Conservation (phyloP, 2,113 vertebrate genomes). For the Arvicanthis niloticus region DNA sequence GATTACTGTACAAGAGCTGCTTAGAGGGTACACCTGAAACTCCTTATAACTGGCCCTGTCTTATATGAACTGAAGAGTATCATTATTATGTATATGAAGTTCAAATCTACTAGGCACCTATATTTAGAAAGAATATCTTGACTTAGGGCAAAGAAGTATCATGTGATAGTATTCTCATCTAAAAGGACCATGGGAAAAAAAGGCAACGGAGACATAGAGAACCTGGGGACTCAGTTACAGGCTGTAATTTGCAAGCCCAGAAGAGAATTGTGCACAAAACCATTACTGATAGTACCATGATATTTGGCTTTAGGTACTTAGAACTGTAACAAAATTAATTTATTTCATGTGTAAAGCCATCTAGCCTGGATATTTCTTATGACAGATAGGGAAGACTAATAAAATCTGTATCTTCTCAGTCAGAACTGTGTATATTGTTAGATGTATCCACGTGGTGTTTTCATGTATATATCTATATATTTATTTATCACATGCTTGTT, state of each 20-base stretch:
- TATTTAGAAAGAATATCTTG: background rate
- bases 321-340: background rate
- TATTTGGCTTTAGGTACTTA: background rate
- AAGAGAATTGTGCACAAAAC: background rate
- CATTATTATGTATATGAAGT: background rate
- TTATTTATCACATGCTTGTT: background rate
- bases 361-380: background rate
- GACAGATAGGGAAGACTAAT: background rate
- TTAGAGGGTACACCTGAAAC: background rate
- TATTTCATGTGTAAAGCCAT: background rate
- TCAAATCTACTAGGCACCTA: background rate
- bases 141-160: background rate
- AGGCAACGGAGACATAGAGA: background rate
- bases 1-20: background rate
- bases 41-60: background rate
- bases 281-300: fast-evolving
- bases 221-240: background rate
- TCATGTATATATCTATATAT: background rate
- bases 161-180: background rate
- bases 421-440: background rate
- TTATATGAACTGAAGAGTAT: background rate
- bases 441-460: background rate
- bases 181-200: background rate
- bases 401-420: background rate
- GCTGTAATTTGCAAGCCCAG: background rate